These are phyloP conservation scores for Erpornis zantholeuca DNA, from an alignment of 2,113 vertebrate genomes.

Conservation along the genomic window DNA sequence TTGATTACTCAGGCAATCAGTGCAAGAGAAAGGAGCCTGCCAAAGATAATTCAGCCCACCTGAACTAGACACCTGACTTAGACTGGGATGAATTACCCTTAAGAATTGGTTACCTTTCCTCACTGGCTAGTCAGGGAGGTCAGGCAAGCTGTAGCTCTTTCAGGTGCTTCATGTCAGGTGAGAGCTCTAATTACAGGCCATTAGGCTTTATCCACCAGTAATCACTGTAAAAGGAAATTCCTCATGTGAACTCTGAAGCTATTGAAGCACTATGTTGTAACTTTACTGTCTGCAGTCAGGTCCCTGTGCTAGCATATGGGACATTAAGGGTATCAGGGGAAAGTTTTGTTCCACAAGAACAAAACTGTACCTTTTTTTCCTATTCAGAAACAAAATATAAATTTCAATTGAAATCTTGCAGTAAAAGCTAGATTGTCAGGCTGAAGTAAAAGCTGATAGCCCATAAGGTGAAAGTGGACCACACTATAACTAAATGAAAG, in stretches of 20 bases:
- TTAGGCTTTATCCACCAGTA: neutral
- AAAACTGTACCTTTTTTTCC: neutral
- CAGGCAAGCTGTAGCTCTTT: neutral
- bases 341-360: neutral
- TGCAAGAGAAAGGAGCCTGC: neutral
- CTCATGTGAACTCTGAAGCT: neutral
- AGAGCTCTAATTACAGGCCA: neutral
- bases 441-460: neutral
- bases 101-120: neutral
- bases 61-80: neutral
- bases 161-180: neutral
- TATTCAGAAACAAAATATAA: neutral
- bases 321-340: neutral
- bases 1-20: neutral
- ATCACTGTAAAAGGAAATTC: neutral
- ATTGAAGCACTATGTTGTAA: neutral
- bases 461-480: neutral
- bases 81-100: neutral
- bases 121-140: neutral
- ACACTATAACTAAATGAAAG: neutral
- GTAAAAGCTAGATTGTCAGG: neutral
- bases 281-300: neutral
- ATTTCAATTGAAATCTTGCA: neutral
- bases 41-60: neutral
- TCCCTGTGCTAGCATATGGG: neutral